Evolutionary conservation across 30 jellyfish, hydroid and myxozoan genomes (phyloP).

Genomic region (Clytia hemisphaerica): DNA sequence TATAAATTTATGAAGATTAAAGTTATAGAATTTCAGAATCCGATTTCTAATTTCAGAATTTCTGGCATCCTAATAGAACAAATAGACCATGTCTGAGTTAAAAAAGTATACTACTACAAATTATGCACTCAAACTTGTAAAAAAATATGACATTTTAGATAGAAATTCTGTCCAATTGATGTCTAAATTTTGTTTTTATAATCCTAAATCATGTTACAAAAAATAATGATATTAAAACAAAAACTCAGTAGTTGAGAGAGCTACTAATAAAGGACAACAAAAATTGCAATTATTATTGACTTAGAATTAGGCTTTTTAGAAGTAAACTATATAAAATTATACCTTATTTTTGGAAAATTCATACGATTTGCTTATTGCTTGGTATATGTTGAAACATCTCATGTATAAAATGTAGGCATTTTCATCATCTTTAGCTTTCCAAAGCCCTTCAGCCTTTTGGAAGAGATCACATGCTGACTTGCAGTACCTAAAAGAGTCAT

Average conservation of each 20-base stretch:
- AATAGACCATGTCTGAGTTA: no score
- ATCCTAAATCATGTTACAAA: no score
- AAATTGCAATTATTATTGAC: neutral
- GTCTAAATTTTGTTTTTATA: no score
- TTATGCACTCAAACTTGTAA: no score
- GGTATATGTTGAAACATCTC: conserved; percentile 60
- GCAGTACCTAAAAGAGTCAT: conserved; percentile 55
- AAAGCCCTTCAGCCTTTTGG: conserved; percentile 66
- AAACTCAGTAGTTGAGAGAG: neutral
- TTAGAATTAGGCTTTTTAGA: neutral
- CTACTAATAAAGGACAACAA: neutral
- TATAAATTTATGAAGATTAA: no score
- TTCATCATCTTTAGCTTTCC: conserved; percentile 79
- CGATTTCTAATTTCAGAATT: no score
- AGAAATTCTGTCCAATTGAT: no score
- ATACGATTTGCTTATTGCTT: conserved; percentile 37
- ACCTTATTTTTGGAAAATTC: conserved; percentile 67
- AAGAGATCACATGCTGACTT: conserved; percentile 42
- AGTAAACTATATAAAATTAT: neutral
- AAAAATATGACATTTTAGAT: no score
- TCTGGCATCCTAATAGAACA: no score
- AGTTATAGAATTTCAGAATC: no score
- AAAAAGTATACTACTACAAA: no score
- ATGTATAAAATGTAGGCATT: conserved; percentile 68
- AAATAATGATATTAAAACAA: neutral